Percentiles rank a stretch among this genome's conserved stretches.
Conservation (phyloP, 2,888 invertebrate genomes). For the Nemotelus pantherinus region DNA sequence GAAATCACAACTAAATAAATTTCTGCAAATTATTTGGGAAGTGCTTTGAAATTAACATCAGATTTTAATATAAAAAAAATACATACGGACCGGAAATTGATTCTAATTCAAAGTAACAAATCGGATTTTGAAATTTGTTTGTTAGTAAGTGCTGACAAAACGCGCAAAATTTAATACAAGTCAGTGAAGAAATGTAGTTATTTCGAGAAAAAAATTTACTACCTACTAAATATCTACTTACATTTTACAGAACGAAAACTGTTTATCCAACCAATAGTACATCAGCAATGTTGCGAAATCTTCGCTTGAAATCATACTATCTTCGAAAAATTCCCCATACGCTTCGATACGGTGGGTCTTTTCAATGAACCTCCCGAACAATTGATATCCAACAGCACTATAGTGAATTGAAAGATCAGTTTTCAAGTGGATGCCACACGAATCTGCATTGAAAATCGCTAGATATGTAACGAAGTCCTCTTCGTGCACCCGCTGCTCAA, state of each 20-base stretch:
- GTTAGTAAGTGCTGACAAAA: no score
- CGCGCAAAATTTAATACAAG: no score
- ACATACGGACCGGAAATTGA: no score
- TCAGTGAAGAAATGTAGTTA: no score
- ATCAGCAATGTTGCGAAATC: constrained; percentile 78
- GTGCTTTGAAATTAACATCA: no score
- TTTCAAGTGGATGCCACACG: constrained; percentile 59
- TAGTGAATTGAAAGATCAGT: constrained; percentile 58
- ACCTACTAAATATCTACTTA: constrained; percentile 47
- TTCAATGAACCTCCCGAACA: constrained; percentile 59
- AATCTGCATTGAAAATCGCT: constrained; percentile 58
- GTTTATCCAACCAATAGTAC: constrained; percentile 75
- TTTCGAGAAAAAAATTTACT: no score
- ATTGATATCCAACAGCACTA: constrained; percentile 57
- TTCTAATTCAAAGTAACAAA: no score
- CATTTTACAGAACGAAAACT: constrained; percentile 64
- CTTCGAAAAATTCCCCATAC: constrained; percentile 56
- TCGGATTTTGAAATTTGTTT: no score
- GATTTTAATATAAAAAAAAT: no score
- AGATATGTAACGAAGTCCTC: constrained; percentile 69
- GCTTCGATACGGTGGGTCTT: constrained; percentile 64
- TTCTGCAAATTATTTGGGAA: no score
- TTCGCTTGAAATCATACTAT: constrained; percentile 64
- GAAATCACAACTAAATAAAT: no score
- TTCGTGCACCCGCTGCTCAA: constrained; percentile 66